Evolutionary conservation across 2,113 vertebrate genomes (phyloP), one percentile per base, ranked within the genome.

Genomic region (Tylochromis polylepis): DNA sequence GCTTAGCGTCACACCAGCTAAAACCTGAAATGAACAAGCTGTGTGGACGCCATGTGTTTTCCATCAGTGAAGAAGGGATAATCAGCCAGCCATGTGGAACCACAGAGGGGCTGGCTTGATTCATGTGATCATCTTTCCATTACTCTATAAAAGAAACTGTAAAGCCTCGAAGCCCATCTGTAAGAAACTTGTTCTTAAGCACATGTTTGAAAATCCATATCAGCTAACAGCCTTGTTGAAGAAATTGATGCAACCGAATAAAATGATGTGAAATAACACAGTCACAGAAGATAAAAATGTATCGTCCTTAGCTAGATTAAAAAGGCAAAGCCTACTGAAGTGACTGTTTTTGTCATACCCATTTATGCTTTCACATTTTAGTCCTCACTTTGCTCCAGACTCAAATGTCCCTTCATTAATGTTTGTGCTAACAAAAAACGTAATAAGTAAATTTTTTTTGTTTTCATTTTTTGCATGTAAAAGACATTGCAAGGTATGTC

Each of bases 21-120:
- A 85, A 90, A 90, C 92, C 92, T 91, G 89, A 93, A 93, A 91
- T 60, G 90, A 88, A 88, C 91, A 90, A 86, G 92, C 90, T 83
- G 91, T 79, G 89, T 62, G 75, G 90, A 93, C 65, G 83, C 86
- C 94, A 94, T 95, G 92, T 94, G 92, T 94, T 95, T 94, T 89
- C 92, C 93, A 93, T 95, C 90, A 94, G 91, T 79, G 87, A 65
- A 78, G 88, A 80, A 36, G 85, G 84, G 82, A 88, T 93, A 92
- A 95, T 93, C 94, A 96, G 87, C 43, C 88, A 89, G 93, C 93
- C 91, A 92, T 91, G 88, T 90, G 93, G 90, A 93, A 92, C 91
- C 92, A 88, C 86, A 91, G 82, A 90, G 88, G 84, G 79, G 67
- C 87, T 83, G 91, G 94, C 83, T 87, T 43, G 38, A 91, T 88